Evolutionary conservation across 2,888 invertebrate species (phyloP).

Genomic region (Drosophila setosimentum): DNA sequence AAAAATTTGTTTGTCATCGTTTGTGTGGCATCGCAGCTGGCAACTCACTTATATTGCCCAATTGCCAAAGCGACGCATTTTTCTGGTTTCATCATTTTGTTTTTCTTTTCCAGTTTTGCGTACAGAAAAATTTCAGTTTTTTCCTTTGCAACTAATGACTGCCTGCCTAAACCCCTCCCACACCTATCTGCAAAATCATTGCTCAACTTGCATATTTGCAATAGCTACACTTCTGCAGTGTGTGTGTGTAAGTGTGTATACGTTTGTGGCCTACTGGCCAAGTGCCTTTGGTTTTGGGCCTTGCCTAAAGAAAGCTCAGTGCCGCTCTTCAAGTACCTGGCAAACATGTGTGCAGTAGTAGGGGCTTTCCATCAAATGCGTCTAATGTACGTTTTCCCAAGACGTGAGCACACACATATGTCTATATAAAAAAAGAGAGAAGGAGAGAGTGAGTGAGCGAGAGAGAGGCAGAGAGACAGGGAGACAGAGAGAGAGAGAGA

Average conservation of each 20-base stretch:
- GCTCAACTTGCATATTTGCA: constrained; percentile 32
- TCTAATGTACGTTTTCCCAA: constrained; percentile 47
- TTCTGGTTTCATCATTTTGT: constrained; percentile 5
- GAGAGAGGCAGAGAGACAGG: not conserved
- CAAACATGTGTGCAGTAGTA: constrained; percentile 26
- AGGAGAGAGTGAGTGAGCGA: not conserved
- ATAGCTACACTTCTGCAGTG: not conserved
- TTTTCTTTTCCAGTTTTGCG: constrained; percentile 34
- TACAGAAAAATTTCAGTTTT: constrained; percentile 45
- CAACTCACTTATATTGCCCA: constrained; percentile 34
- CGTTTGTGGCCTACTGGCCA: constrained; percentile 30
- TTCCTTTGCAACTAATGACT: constrained; percentile 32
- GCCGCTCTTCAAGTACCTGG: constrained; percentile 13
- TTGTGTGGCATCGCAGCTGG: constrained; percentile 19
- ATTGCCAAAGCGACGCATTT: constrained; percentile 22
- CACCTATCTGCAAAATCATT: constrained; percentile 4
- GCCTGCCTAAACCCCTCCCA: not conserved
- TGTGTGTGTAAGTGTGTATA: constrained; percentile 1
- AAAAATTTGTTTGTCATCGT: constrained; percentile 55
- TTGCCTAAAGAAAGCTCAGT: constrained; percentile 27
- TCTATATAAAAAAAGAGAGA: not conserved
- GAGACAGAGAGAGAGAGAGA: not conserved
- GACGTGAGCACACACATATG: constrained; percentile 36
- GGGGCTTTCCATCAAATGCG: constrained; percentile 45
- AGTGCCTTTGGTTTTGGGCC: constrained; percentile 23